Percentiles rank a stretch among this genome's conserved stretches.
phyloP scores from a whole-genome alignment of 1,140 invertebrate genomes.

The Gryon sp. region DNA sequence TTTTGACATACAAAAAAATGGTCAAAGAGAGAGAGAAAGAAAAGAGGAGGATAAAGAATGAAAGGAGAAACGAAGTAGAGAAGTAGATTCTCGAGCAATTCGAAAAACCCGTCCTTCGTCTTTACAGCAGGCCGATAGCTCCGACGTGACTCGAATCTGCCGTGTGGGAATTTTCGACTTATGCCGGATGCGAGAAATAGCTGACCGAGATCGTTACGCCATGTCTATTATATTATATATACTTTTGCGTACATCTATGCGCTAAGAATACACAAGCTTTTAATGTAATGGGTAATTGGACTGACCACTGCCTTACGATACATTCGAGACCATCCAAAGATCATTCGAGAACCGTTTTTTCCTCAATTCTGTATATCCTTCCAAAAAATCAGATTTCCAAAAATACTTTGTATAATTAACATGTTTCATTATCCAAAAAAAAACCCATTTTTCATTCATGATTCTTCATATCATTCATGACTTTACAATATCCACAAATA shows the following conservation, averaged over 20 bases:
- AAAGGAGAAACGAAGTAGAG: slow-evolving; percentile 30
- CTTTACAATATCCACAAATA: too few relatives aligned
- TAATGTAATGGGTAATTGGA: slow-evolving; percentile 7
- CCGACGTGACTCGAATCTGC: slow-evolving; percentile 72
- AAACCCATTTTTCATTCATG: too few relatives aligned
- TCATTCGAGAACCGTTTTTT: too few relatives aligned
- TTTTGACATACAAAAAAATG: too few relatives aligned
- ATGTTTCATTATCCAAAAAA: too few relatives aligned
- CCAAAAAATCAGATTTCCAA: too few relatives aligned
- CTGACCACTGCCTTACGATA: too few relatives aligned
- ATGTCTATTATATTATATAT: slow-evolving; percentile 50
- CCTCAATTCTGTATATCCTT: too few relatives aligned
- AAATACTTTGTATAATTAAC: too few relatives aligned
- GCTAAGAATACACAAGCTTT: slow-evolving; percentile 55
- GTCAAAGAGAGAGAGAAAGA: too few relatives aligned
- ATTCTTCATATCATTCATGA: too few relatives aligned
- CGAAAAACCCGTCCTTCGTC: slow-evolving; percentile 68
- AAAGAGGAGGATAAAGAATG: slow-evolving; percentile 3
- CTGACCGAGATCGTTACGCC: slow-evolving; percentile 54
- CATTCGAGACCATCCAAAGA: too few relatives aligned
- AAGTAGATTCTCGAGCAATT: slow-evolving; percentile 65
- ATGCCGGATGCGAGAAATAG: slow-evolving; percentile 65
- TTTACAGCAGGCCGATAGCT: slow-evolving; percentile 61
- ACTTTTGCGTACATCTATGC: slow-evolving; percentile 39
- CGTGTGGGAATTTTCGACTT: slow-evolving; percentile 68